Evolutionary conservation across 2,113 vertebrate species (phyloP).

Genomic region (Trinectes maculatus): DNA sequence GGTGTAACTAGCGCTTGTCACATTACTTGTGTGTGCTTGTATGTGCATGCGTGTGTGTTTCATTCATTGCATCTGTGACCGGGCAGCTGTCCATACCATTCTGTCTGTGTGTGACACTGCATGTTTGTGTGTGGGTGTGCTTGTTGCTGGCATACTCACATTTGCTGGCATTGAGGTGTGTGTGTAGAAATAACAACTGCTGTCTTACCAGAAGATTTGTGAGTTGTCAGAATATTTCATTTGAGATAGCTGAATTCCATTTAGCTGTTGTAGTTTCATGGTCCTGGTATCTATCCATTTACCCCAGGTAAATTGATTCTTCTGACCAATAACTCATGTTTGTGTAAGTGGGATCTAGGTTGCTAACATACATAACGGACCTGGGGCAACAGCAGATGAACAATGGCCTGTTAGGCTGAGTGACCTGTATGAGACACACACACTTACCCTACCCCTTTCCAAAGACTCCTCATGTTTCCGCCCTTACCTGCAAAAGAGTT

Average conservation of each 20-base stretch:
- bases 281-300: too few relatives aligned
- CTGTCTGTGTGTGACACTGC: constrained; percentile 17
- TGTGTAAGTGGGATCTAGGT: not conserved
- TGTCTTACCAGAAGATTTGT: constrained; percentile 32
- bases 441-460: not conserved
- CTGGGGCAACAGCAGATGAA: not conserved
- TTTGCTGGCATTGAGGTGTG: constrained; percentile 25
- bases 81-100: constrained; percentile 13
- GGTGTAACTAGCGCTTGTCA: not conserved
- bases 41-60: too few relatives aligned
- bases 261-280: too few relatives aligned
- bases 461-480: not conserved
- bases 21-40: constrained; percentile 3
- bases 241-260: not conserved
- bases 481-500: not conserved
- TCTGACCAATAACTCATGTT: not conserved
- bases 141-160: constrained; percentile 9
- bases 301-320: not conserved
- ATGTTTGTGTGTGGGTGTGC: not conserved
- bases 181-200: constrained; percentile 55
- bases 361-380: not conserved
- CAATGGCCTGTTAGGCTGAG: not conserved
- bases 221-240: not conserved
- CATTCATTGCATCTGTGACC: constrained; percentile 1
- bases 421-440: not conserved